Base-by-base conservation (phyloP, 2,888 invertebrate genomes). In the Drosophila pseudotalamancana region DNA sequence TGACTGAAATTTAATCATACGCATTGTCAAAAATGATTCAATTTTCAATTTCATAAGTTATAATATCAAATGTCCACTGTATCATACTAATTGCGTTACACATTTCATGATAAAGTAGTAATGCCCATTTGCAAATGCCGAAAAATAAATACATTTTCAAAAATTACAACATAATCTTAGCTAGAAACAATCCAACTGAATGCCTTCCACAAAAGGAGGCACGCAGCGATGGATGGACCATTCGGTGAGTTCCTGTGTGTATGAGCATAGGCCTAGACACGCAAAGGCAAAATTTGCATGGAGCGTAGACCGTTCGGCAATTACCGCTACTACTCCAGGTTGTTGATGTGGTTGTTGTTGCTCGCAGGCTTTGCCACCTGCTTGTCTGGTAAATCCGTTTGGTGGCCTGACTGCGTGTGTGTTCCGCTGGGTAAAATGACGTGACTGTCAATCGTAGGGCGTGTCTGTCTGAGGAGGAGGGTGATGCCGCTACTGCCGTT, bases 381-480 rank as follows among this genome's bases (percentile, higher is more conserved):
- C 81, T 85, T 79, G 82, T 82, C 81, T 81, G 84, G 78, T 63
- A 76, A 76, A 76, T 76, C 72, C 60, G 69, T 71, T 49, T 59
- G 63, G 35, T 55, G 59, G 54, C 56, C 21, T 16, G 19, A 45
- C 81, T 78, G 85, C 82, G 82, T 82, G 85, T 82, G 81, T 85
- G 81, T 84, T 84, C 84, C 78, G 85, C 78, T 74, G 63, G 74
- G 73, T 75, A 76, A 81, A 84, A 81, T 77, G 77, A 80, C 74
- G 72, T 74, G 83, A 74, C 80, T 81, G 81, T 80, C 77, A 81
- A 69, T 77, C 32, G 72, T 40, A 49, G 54, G 55, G 57, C 49
- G 54, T 42, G 29, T 21, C 37, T 8, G 32, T 31, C 9, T 5
- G 4, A 6, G 46, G 3, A 3, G 35, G 49, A n/a, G 31, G 23